Base-by-base conservation (phyloP, 2,888 invertebrate genomes). In the Macrosiphum euphorbiae region DNA sequence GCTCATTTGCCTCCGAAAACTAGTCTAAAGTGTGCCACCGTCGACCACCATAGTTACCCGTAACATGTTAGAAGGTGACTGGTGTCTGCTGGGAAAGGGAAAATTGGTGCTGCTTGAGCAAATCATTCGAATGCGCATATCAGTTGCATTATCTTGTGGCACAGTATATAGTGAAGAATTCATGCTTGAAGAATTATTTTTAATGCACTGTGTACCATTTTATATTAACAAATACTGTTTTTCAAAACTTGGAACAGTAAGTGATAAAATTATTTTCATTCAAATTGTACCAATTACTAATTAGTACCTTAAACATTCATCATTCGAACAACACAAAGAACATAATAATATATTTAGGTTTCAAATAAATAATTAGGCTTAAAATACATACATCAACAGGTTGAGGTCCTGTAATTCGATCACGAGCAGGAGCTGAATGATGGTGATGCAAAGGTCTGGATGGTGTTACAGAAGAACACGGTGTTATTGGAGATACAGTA, bases 361-460 rank as follows among this genome's bases (percentile, higher is more conserved):
- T 78, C 1, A 85, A 85, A 85, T 85, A 13, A 85, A 86, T 47
- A n/a, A 88, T 67, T 4, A 52, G 20, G 85, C 1, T 24, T n/a
- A 92, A 87, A 35, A 94, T 95, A 97, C 97, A 97, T 96, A 98
- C 98, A 96, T 98, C 98, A 95, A 98, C 98, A 87, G 98, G 98
- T 95, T 98, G 97, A 0, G 98, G 98, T 88, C 97, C 97, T 44
- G 98, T 98, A 95, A 98, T 98, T 91, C 98, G 97, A 94, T 95
- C 95, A 78, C 95, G 94, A 95, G 97, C 96, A 95, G 97, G 94
- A 47, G 95, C 94, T 55, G 95, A 95, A 94, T 95, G 95, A 95
- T 95, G 95, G 94, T 95, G 95, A 92, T 96, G 96, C 94, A 96
- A 95, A n/a, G 96, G 96, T 86, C 96, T 92, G 28, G 94, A 84